These are phyloP conservation scores for Callocephalon fimbriatum DNA, from an alignment of 2,113 vertebrate genomes.

Conservation along the genomic window DNA sequence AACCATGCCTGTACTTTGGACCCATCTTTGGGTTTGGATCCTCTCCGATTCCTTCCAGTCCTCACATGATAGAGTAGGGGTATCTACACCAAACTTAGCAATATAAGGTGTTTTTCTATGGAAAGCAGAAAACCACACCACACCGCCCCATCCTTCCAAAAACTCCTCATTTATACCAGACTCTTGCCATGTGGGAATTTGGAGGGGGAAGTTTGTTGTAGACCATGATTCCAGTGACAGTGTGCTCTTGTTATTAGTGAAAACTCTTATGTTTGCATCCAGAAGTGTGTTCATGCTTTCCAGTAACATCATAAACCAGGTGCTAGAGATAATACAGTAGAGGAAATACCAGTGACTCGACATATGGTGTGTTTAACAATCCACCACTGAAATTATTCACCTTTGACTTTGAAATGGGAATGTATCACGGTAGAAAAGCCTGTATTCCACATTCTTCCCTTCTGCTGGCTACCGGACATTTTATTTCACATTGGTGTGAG, in stretches of 20 bases:
- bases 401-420: background rate
- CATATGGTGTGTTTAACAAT: background rate
- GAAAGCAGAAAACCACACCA: background rate
- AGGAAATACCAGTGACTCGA: slow-evolving; percentile 30
- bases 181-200: background rate
- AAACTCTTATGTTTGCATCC: background rate
- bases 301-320: slow-evolving; percentile 46
- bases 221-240: background rate
- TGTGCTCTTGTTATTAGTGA: background rate
- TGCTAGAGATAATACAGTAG: slow-evolving; percentile 32
- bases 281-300: background rate
- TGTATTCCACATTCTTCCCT: background rate
- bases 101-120: background rate
- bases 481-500: slow-evolving; percentile 32
- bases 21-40: background rate
- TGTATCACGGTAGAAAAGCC: background rate
- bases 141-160: background rate
- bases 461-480: slow-evolving; percentile 18
- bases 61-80: background rate
- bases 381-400: background rate
- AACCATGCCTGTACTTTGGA: background rate
- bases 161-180: background rate
- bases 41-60: background rate
- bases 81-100: background rate
- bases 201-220: background rate